These are phyloP conservation scores for Psilanteris sp. DNA, from an alignment of 1,140 invertebrate species.

Conservation along the genomic window DNA sequence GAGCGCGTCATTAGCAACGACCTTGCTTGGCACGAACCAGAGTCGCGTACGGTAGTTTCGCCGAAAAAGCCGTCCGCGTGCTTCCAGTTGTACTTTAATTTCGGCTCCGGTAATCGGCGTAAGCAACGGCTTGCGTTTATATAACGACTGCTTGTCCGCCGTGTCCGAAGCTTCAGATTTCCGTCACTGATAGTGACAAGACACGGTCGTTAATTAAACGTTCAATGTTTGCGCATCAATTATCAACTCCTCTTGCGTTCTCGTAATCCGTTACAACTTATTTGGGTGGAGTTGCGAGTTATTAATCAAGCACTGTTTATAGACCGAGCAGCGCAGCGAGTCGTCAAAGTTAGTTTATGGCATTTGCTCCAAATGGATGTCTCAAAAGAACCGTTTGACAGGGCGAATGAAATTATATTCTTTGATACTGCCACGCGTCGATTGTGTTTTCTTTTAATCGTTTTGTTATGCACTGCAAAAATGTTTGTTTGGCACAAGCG, in stretches of 20 bases:
- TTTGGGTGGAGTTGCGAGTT: constrained; percentile 4
- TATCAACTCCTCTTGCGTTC: not conserved
- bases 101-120: not conserved
- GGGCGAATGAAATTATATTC: not conserved
- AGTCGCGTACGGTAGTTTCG: not conserved
- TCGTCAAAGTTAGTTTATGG: not conserved
- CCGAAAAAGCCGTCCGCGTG: constrained; percentile 14
- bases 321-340: not conserved
- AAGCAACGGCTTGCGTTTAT: constrained; percentile 5
- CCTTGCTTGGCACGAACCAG: constrained; percentile 23
- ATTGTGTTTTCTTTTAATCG: too few species aligned
- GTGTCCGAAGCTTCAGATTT: not conserved
- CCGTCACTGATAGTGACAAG: too few species aligned
- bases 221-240: constrained; percentile 7
- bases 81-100: constrained; percentile 26
- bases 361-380: too few species aligned
- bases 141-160: not conserved
- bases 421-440: too few species aligned
- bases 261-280: constrained; percentile 11
- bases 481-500: too few species aligned
- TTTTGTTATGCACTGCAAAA: too few species aligned
- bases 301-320: constrained; percentile 12
- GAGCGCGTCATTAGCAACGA: constrained; percentile 17
- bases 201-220: not conserved
- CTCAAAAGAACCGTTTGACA: too few species aligned